Evolutionary conservation across 2,113 vertebrate genomes (phyloP).

Genomic region (Salvelinus namaycush): DNA sequence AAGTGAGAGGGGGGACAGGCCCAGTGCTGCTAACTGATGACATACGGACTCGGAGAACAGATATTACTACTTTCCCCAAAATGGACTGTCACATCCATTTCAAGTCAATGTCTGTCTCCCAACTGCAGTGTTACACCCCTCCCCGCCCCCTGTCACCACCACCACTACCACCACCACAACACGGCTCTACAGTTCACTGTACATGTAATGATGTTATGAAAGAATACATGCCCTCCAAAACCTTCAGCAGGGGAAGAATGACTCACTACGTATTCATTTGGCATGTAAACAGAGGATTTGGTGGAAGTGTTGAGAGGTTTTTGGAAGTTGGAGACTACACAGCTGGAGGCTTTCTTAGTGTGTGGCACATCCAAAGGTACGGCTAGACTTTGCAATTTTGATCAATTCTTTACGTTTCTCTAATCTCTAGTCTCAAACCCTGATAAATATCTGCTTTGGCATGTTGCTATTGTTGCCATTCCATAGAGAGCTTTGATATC

Average conservation of each 20-base stretch:
- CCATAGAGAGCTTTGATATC: conserved; percentile 55
- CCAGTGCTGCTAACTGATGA: conserved; percentile 25
- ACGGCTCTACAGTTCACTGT: background rate
- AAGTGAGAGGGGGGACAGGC: conserved; percentile 18
- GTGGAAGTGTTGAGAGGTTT: conserved; percentile 46
- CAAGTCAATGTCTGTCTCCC: conserved; percentile 21
- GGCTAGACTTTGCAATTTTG: too few species aligned
- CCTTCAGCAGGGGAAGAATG: conserved; percentile 20
- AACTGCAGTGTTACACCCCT: background rate
- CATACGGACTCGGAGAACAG: conserved; percentile 24
- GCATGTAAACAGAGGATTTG: conserved; percentile 59
- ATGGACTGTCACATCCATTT: conserved; percentile 14
- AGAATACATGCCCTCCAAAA: conserved; percentile 18
- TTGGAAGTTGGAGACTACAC: conserved; percentile 39
- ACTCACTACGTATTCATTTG: conserved; percentile 39
- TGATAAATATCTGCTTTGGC: background rate
- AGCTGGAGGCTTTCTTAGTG: conserved; percentile 14
- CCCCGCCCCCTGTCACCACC: background rate
- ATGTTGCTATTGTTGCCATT: conserved; percentile 62
- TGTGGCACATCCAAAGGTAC: conserved; percentile 34
- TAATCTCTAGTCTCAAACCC: background rate
- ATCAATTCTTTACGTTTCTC: too few species aligned
- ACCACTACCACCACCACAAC: background rate
- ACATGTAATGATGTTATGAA: conserved; percentile 35
- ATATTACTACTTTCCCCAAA: conserved; percentile 20